phyloP scores from a whole-genome alignment of 2,797 vertebrate species.

The Anguilla anguilla region DNA sequence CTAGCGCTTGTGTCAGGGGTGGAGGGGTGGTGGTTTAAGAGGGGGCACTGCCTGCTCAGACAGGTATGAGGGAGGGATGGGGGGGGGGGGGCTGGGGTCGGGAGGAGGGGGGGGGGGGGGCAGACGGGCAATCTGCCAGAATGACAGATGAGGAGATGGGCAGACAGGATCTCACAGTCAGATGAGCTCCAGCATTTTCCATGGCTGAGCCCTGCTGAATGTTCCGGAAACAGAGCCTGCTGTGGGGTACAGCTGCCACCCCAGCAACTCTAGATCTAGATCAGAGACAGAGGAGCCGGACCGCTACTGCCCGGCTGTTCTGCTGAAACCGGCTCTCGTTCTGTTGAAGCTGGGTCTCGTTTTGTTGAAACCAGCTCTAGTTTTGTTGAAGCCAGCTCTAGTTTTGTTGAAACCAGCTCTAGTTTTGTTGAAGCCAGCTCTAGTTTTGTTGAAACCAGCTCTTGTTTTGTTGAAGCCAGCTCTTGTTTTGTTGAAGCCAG shows the following conservation, averaged over 20 bases:
- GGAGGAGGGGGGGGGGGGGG: conserved; percentile 9
- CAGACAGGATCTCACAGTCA: conserved; percentile 61
- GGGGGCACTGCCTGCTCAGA: conserved; percentile 11
- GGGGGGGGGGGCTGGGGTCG: neutral
- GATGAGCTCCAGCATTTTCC: conserved; percentile 57
- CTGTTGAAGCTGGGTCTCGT: too few species aligned
- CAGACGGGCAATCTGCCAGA: neutral
- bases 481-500: too few species aligned
- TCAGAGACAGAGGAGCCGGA: conserved; percentile 48
- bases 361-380: too few species aligned
- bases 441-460: too few species aligned
- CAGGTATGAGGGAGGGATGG: conserved; percentile 15
- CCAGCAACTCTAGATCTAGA: conserved; percentile 42
- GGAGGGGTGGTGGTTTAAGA: neutral
- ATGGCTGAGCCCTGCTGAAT: conserved; percentile 56
- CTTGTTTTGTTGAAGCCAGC: too few species aligned
- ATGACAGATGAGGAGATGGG: conserved; percentile 33
- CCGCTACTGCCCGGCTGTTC: neutral
- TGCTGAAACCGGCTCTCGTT: too few species aligned
- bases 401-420: too few species aligned
- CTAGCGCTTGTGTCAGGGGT: neutral
- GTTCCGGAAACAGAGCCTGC: conserved; percentile 46
- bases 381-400: too few species aligned
- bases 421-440: too few species aligned
- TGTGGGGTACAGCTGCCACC: conserved; percentile 47